Evolutionary conservation across 2,797 vertebrate genomes (phyloP), one percentile per base, ranked within the genome.

Genomic region (Triplophysa yarkandensis): DNA sequence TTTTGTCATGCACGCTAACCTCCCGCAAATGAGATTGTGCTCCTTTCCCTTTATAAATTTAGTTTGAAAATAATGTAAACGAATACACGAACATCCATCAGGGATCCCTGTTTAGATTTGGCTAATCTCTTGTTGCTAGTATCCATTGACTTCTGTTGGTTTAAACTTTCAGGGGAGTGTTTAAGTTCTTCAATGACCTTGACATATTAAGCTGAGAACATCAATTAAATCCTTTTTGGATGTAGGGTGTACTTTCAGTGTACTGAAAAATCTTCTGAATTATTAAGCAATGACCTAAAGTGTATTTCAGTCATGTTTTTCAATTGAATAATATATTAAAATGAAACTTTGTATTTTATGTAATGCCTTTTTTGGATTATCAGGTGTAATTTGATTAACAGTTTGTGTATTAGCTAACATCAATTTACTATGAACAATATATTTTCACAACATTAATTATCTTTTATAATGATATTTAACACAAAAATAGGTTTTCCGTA

Each of bases 1-100:
- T 90, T 89, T 82, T 90, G 88, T 90, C 88, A 87, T 85, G 89
- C 89, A 85, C 87, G 74, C 89, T 88, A 88, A 90, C 87, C 88
- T 81, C 48, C 82, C 84, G 83, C 83, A 91, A 89, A 90, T 90
- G 7, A 89, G 84, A 78, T 90, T 86, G 80, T 72, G 34, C 9
- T 10, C 19, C 25, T 58, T 28, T 25, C 63, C 67, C 23, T 60
- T 80, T 72, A 80, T 73, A 68, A 78, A 79, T 87, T 85, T 79
- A 80, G 73, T 79, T 72, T 58, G 77, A 83, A 81, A 87, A 90
- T 89, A 86, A 91, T 90, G 87, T 86, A 87, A 85, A 76, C 65
- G 54, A 83, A 74, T 84, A 83, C 82, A 77, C 84, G 80, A 71
- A 83, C 83, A 83, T 87, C 85, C 86, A 82, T 88, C 84, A 88